Conservation (phyloP, 2,888 invertebrate genomes). For the Acholoe squamosa region DNA sequence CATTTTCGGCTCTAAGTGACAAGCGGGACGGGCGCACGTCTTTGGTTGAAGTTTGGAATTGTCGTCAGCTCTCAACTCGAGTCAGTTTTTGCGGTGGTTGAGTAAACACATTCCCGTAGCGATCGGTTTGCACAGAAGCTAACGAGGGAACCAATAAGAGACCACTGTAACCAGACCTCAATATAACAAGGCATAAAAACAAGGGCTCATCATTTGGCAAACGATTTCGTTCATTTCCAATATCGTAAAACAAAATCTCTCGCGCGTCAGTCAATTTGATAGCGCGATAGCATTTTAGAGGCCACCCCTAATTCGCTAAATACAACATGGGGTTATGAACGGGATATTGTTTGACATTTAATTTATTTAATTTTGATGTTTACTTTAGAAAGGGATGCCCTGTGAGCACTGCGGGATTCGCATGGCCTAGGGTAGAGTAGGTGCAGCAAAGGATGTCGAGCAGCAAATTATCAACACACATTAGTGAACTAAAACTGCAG, state of each 20-base stretch:
- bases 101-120: slow-evolving; percentile 42
- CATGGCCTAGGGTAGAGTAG: neutral
- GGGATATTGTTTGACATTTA: neutral
- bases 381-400: neutral
- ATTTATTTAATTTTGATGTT: slow-evolving; percentile 20
- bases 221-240: slow-evolving; percentile 38
- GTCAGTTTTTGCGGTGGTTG: slow-evolving; percentile 41
- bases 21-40: neutral
- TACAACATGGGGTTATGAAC: slow-evolving; percentile 8
- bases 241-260: slow-evolving; percentile 14
- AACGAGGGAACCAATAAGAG: slow-evolving; percentile 24
- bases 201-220: slow-evolving; percentile 23
- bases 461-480: slow-evolving; percentile 4
- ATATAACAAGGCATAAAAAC: slow-evolving; percentile 10
- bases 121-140: slow-evolving; percentile 55
- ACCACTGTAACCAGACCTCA: slow-evolving; percentile 39
- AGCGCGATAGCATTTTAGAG: neutral
- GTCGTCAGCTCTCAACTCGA: slow-evolving; percentile 47
- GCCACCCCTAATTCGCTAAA: neutral
- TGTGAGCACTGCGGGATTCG: neutral
- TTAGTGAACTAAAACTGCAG: neutral
- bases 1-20: slow-evolving; percentile 38
- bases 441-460: slow-evolving; percentile 1
- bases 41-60: slow-evolving; percentile 40
- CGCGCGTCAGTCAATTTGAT: slow-evolving; percentile 24